These are phyloP conservation scores for Littorina saxatilis DNA, from an alignment of 1,140 invertebrate genomes.

Conservation along the genomic window DNA sequence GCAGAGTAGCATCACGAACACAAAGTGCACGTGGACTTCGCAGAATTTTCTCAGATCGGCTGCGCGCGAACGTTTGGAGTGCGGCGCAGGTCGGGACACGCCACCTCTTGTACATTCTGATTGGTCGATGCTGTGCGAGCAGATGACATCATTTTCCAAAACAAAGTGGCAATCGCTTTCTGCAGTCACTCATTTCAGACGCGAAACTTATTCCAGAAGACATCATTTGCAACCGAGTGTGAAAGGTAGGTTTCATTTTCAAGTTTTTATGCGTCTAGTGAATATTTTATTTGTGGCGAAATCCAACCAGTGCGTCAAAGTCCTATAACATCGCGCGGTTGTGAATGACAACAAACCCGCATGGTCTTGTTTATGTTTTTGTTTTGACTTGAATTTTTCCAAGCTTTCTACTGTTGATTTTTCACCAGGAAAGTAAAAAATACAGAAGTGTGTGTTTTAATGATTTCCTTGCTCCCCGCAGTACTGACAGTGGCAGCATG, in stretches of 20 bases:
- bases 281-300: neutral
- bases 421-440: neutral
- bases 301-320: neutral
- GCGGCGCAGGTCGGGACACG: conserved; percentile 30
- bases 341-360: conserved; percentile 29
- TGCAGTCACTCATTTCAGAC: conserved; percentile 37
- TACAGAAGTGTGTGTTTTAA: neutral
- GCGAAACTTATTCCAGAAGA: conserved; percentile 38
- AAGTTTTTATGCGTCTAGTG: neutral
- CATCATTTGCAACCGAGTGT: neutral
- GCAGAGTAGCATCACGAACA: neutral
- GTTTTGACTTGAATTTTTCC: neutral
- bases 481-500: too few relatives aligned
- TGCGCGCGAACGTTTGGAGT: conserved; percentile 9
- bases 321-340: too few relatives aligned
- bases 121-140: conserved; percentile 34
- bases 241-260: neutral
- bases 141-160: conserved; percentile 46
- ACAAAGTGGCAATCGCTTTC: conserved; percentile 40
- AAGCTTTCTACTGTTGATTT: neutral
- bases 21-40: neutral
- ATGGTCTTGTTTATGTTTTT: conserved; percentile 39
- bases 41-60: neutral
- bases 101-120: conserved; percentile 18
- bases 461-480: neutral